Base-by-base conservation (phyloP, 2,797 vertebrate genomes). In the Crenuchus spilurus region DNA sequence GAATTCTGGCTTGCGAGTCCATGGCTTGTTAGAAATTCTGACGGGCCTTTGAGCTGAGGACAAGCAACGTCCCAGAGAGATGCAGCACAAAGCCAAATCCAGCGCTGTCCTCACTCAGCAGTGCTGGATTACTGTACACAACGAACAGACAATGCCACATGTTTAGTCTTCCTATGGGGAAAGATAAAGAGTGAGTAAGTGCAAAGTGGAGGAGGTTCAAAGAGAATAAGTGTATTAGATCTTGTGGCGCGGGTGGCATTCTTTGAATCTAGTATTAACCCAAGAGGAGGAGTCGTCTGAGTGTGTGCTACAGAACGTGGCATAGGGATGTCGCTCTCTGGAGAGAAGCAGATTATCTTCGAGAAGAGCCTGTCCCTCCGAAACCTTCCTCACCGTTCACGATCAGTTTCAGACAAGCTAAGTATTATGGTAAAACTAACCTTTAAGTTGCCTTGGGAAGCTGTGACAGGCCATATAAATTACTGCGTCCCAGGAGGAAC, bases 401-500 rank as follows among this genome's bases (percentile, higher is more conserved):
- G n/a, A 80, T 77, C 69, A 48, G 70, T 76, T 75, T 51, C 70
- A 58, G 68, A 67, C 74, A 75, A 72, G 75, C 75, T 62, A 51
- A 75, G 76, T 67, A 54, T 80, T 85, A 80, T 79, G 84, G 78
- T 78, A 72, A 78, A 83, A 52, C 76, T 90, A 90, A 92, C 91
- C 91, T 93, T 93, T 91, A 85, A 84, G 41, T 80, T 70, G 76
- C 88, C 80, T 84, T 75, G 26, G 74, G 79, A 83, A 86, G 82
- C 75, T 71, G 83, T 85, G 80, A 83, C 81, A 81, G 82, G 84
- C 87, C 87, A 91, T 92, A 88, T 86, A 84, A 89, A 92, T 90
- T 67, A 35, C 31, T 33, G 26, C n/a, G 42, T 37, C 60, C 41
- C 37, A 49, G 35, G 55, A 54, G 42, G 33, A 65, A 62, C 30